These are phyloP conservation scores for Melipona beecheii DNA, from an alignment of 2,888 invertebrate species.

Conservation along the genomic window DNA sequence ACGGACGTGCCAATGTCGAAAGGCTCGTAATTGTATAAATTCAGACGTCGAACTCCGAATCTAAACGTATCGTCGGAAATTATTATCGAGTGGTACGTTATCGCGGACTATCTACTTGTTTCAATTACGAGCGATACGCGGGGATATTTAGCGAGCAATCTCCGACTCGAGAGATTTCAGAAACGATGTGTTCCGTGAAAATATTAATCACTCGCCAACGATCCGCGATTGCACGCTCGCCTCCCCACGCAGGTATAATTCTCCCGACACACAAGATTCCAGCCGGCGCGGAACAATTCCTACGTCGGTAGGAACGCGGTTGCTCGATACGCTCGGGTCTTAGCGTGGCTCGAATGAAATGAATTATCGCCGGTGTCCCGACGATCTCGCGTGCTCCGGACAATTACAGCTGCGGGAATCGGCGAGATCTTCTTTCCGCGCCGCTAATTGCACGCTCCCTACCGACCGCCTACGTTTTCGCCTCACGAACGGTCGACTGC, in stretches of 20 bases:
- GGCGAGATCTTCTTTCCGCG: conserved; percentile 38
- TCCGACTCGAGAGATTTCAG: background rate
- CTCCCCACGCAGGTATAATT: background rate
- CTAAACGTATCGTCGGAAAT: background rate
- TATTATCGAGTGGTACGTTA: background rate
- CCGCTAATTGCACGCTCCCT: conserved; percentile 33
- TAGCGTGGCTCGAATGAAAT: conserved; percentile 24
- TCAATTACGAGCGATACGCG: background rate
- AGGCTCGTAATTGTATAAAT: no score
- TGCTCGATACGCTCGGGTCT: conserved; percentile 5
- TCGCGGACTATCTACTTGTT: background rate
- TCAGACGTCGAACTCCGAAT: no score
- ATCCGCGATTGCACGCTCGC: conserved; percentile 15
- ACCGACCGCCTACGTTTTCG: conserved; percentile 11
- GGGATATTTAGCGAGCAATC: background rate
- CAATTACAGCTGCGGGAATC: conserved; percentile 30
- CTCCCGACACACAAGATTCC: conserved; percentile 1
- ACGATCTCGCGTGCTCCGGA: conserved; percentile 20
- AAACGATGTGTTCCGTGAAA: background rate
- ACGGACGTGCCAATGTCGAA: no score
- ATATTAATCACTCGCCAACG: conserved; percentile 37
- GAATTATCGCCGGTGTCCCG: conserved; percentile 37
- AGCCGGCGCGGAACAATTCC: background rate
- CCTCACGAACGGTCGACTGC: background rate
- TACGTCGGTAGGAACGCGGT: background rate